These are phyloP conservation scores for Mycetomoellerius zeteki DNA, from an alignment of 1,140 invertebrate species.

Conservation along the genomic window DNA sequence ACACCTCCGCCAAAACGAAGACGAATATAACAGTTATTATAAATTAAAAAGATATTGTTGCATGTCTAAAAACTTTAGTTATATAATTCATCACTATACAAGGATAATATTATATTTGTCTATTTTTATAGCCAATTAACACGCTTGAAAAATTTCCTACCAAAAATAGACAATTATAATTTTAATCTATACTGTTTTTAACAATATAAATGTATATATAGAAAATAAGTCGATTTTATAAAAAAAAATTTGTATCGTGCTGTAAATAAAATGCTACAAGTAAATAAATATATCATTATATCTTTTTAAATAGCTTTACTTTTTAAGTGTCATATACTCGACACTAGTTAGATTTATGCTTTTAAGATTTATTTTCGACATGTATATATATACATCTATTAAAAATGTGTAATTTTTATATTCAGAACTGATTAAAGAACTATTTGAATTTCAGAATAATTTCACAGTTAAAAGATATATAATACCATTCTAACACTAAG, in stretches of 20 bases:
- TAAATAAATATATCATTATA: conserved; percentile 55
- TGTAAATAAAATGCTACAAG: too few species aligned
- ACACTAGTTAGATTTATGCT: too few species aligned
- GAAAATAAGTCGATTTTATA: neutral
- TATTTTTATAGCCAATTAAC: too few species aligned
- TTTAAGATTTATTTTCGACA: too few species aligned
- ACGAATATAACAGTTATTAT: conserved; percentile 81
- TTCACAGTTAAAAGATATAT: too few species aligned
- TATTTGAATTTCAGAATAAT: too few species aligned
- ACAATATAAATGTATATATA: neutral
- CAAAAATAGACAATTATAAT: neutral
- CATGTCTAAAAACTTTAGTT: neutral
- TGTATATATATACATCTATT: too few species aligned
- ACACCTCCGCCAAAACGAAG: conserved; percentile 85
- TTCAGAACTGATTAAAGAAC: too few species aligned
- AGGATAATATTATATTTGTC: too few species aligned
- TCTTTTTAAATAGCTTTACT: neutral
- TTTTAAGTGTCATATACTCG: neutral
- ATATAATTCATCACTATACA: neutral
- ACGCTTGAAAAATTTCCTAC: too few species aligned
- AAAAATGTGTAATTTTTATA: too few species aligned
- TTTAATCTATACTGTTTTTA: neutral
- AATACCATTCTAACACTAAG: too few species aligned
- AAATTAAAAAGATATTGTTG: neutral
- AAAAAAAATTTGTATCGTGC: neutral